Evolutionary conservation across 1,140 invertebrate species (phyloP), one percentile per base, ranked within the genome.

Genomic region (Penaeus chinensis): DNA sequence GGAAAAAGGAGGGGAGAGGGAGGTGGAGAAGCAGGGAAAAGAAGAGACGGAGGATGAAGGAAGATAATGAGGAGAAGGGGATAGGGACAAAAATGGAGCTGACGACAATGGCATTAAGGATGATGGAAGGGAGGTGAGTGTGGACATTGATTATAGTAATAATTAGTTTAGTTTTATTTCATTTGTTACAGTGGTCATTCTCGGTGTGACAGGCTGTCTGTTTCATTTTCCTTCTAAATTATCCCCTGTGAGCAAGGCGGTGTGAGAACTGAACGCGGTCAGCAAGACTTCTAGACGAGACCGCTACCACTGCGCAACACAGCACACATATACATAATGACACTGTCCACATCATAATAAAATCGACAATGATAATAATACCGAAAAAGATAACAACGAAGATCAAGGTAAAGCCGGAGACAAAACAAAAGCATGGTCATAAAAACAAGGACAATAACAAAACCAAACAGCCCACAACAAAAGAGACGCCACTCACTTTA

Each of bases 401-500:
- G 32, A 37, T 47, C 20, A 77, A 10, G 11, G 10, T 5, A 5
- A 42, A 76, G n/a, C 3, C 20, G 71, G 47, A 1, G 24, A 27
- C 4, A 27, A 76, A 11, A 54, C 8, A 54, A 54, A 11, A 54
- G 16, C 54, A 54, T 0, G 5, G 16, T 16, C 54, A 54, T 16
- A n/a, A 77, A 54, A 54, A 77, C 19, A 32, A 76, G 24, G 13
- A 76, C 18, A 42, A 76, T 18, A 42, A 76, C 27, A 42, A 76
- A 42, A 42, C 32, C 2, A 19, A 78, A 54, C 37, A 78, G 32
- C 8, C 37, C 5, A 22, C 24, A n/a, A 78, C 76, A 42, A 54
- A 54, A 22, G 5, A 0, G 0, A n/a, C 27, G 18, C 77, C 42
- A 85, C 84, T 85, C 79, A 85, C 84, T 85, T 85, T 60, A 80